A percentile compares a stretch with the other conserved stretches of the same genome.
phyloP scores from a whole-genome alignment of 1,140 invertebrate genomes.

The Patella vulgata region DNA sequence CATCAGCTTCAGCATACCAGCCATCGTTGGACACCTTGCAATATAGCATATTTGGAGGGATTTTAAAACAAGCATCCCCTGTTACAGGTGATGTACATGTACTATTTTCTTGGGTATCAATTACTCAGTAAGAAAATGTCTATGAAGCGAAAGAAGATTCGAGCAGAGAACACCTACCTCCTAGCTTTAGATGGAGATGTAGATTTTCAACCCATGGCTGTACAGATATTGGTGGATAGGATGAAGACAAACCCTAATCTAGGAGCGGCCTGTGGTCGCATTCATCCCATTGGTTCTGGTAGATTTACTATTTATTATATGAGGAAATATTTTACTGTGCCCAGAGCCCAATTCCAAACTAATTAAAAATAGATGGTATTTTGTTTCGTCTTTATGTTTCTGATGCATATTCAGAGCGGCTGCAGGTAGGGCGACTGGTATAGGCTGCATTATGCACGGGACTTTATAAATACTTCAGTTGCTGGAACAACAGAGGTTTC shows the following conservation, averaged over 20 bases:
- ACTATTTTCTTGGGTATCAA: slow-evolving; percentile 75
- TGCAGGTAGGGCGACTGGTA: not conserved
- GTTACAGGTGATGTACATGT: slow-evolving; percentile 96
- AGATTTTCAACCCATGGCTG: slow-evolving; percentile 71
- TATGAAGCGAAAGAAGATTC: slow-evolving; percentile 90
- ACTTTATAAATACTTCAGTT: too few species aligned
- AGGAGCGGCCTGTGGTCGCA: slow-evolving; percentile 71
- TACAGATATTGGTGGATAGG: slow-evolving; percentile 69
- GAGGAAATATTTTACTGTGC: not conserved
- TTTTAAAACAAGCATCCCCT: too few species aligned
- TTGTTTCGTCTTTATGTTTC: not conserved
- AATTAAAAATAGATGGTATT: not conserved
- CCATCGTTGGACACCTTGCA: too few species aligned
- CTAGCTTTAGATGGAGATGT: slow-evolving; percentile 72
- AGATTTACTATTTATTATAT: not conserved
- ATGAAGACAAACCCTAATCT: slow-evolving; percentile 71
- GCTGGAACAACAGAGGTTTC: too few species aligned
- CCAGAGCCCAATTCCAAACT: not conserved
- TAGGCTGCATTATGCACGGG: too few species aligned
- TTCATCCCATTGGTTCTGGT: slow-evolving; percentile 70
- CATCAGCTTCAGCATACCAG: too few species aligned
- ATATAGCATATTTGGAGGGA: too few species aligned
- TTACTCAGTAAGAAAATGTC: slow-evolving; percentile 29
- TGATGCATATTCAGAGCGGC: not conserved
- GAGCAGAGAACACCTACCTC: slow-evolving; percentile 71